Conservation (phyloP, 2,113 vertebrate genomes). For the Periophthalmodon schlosseri region DNA sequence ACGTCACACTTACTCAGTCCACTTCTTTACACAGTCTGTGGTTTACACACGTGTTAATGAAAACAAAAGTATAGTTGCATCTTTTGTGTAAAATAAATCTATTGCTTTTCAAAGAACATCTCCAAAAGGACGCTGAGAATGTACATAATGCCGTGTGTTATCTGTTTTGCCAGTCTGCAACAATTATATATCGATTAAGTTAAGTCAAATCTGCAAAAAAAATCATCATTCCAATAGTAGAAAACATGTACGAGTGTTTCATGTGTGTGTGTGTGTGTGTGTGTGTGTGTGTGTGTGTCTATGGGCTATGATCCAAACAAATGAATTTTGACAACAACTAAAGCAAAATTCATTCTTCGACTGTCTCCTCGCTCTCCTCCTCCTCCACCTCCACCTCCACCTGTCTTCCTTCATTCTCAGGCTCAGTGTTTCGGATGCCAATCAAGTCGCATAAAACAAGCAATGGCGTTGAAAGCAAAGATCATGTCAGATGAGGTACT, state of each 20-base stretch:
- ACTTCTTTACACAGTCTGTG: too few relatives aligned
- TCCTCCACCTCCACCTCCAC: slow-evolving; percentile 11
- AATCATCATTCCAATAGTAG: slow-evolving; percentile 46
- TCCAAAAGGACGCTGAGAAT: background rate
- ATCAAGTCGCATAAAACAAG: slow-evolving; percentile 70
- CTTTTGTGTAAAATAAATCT: background rate
- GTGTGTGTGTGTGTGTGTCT: slow-evolving; percentile 28
- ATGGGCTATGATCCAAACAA: slow-evolving; percentile 59
- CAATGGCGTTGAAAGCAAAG: slow-evolving; percentile 66
- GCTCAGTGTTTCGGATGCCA: slow-evolving; percentile 59
- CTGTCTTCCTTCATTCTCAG: slow-evolving; percentile 59
- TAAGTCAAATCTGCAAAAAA: slow-evolving; percentile 11
- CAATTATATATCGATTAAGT: slow-evolving; percentile 4
- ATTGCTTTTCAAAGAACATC: background rate
- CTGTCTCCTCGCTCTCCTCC: slow-evolving; percentile 17
- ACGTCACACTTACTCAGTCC: too few relatives aligned
- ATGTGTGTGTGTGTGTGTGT: slow-evolving; percentile 15
- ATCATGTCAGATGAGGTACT: slow-evolving; percentile 62
- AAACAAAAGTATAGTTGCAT: background rate
- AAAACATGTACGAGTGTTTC: slow-evolving; percentile 40
- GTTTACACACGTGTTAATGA: background rate
- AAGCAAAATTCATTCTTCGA: slow-evolving; percentile 66
- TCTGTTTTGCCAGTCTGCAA: slow-evolving; percentile 46
- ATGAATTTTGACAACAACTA: slow-evolving; percentile 66
- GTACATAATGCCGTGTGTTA: slow-evolving; percentile 36